These are phyloP conservation scores for Apodemia duryi DNA, from an alignment of 2,888 invertebrate genomes.

Conservation along the genomic window DNA sequence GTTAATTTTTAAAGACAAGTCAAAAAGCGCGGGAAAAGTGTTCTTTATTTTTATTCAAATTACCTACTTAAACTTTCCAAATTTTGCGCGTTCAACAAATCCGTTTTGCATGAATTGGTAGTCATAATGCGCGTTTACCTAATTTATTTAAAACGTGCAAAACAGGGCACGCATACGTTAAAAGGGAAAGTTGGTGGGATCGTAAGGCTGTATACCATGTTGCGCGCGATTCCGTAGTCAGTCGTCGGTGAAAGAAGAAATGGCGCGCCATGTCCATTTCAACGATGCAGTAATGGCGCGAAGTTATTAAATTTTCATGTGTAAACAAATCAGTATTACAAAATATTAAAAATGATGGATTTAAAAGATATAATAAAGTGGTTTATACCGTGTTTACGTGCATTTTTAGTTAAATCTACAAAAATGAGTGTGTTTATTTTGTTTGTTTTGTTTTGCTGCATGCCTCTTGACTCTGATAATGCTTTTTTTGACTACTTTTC, in stretches of 20 bases:
- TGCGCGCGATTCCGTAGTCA: conserved; percentile 19
- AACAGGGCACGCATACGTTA: conserved; percentile 46
- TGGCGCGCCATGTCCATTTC: conserved; percentile 44
- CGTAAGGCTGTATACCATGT: conserved; percentile 11
- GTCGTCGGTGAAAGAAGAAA: conserved; percentile 61
- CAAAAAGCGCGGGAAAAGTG: conserved; percentile 5
- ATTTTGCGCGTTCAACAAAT: conserved; percentile 23
- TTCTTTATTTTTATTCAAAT: conserved; percentile 2
- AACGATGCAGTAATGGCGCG: conserved; percentile 40
- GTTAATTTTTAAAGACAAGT: neutral
- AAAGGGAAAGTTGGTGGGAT: conserved; percentile 18
- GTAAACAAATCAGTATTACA: conserved; percentile 24
- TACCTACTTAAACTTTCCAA: conserved; percentile 29
- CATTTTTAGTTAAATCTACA: conserved; percentile 43
- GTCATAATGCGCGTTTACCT: conserved; percentile 7
- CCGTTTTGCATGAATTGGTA: conserved; percentile 16
- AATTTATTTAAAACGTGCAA: conserved; percentile 32
- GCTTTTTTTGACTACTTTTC: too few relatives aligned
- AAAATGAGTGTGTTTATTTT: conserved; percentile 46
- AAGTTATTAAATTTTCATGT: conserved; percentile 25
- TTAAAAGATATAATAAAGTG: conserved; percentile 72
- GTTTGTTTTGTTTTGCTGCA: conserved; percentile 62
- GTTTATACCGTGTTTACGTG: conserved; percentile 70
- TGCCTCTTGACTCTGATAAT: too few relatives aligned
- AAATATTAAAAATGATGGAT: conserved; percentile 53